These are phyloP conservation scores for Trochalopteron elliotii DNA, from an alignment of 2,113 vertebrate species.

Conservation along the genomic window DNA sequence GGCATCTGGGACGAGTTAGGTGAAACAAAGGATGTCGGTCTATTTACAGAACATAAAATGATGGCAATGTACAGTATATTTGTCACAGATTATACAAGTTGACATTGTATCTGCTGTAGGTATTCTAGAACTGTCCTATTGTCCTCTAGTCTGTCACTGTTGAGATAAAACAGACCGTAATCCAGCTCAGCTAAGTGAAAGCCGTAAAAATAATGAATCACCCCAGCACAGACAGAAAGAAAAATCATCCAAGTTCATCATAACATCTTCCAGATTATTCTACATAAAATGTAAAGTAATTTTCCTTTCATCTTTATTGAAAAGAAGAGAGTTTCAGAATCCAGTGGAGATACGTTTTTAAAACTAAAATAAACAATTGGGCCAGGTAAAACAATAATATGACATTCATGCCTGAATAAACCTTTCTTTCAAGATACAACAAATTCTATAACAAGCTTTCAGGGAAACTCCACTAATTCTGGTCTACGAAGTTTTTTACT, in stretches of 20 bases:
- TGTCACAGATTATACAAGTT: background rate
- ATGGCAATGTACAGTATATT: background rate
- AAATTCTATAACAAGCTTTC: slow-evolving; percentile 30
- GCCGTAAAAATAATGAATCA: background rate
- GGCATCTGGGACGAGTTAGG: background rate
- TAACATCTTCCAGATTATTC: background rate
- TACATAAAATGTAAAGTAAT: background rate
- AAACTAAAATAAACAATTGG: background rate
- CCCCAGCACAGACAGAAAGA: background rate
- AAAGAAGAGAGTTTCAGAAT: background rate
- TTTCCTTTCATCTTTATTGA: background rate
- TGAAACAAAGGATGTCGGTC: background rate
- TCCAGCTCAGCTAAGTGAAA: background rate
- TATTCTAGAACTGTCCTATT: background rate
- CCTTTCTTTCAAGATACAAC: slow-evolving; percentile 14
- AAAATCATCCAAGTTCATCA: background rate
- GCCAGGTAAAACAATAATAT: background rate
- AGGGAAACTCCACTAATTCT: slow-evolving; percentile 46
- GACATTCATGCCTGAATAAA: slow-evolving; percentile 29
- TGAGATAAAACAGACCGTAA: background rate
- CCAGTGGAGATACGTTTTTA: background rate
- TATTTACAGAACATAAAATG: background rate
- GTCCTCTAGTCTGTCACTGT: background rate
- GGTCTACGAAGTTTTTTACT: slow-evolving; percentile 31
- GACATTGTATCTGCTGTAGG: background rate